Conservation (phyloP, 2,113 vertebrate genomes). For the Phyllostomus hastatus region DNA sequence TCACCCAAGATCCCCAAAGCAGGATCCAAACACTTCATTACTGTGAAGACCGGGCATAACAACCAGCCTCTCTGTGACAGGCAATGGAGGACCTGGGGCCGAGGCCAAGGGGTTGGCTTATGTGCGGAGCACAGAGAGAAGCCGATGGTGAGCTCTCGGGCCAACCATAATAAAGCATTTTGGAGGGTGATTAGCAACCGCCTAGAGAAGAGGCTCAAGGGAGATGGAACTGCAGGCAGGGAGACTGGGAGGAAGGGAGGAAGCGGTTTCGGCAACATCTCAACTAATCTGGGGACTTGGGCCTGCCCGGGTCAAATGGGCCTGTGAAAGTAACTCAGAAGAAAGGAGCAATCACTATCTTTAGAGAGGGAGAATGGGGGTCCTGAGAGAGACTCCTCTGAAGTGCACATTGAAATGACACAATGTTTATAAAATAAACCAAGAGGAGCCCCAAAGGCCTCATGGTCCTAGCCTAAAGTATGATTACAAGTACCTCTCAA, state of each 20-base stretch:
- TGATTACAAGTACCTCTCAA: not conserved
- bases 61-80: not conserved
- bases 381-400: not conserved
- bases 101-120: not conserved
- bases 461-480: not conserved
- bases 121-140: not conserved
- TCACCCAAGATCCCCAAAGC: not conserved
- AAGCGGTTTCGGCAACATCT: not conserved
- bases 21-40: not conserved
- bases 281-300: not conserved
- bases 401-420: not conserved
- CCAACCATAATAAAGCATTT: not conserved
- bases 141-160: not conserved
- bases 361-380: not conserved
- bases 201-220: not conserved
- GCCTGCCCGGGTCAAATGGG: not conserved
- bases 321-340: not conserved
- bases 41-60: not conserved
- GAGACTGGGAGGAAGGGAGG: not conserved
- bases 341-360: not conserved
- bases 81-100: not conserved
- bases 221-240: not conserved
- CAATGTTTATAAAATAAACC: not conserved
- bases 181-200: not conserved
- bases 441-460: not conserved